Percentiles rank a stretch among this genome's conserved stretches.
phyloP scores from a whole-genome alignment of 2,113 vertebrate genomes.

The Scomber japonicus region DNA sequence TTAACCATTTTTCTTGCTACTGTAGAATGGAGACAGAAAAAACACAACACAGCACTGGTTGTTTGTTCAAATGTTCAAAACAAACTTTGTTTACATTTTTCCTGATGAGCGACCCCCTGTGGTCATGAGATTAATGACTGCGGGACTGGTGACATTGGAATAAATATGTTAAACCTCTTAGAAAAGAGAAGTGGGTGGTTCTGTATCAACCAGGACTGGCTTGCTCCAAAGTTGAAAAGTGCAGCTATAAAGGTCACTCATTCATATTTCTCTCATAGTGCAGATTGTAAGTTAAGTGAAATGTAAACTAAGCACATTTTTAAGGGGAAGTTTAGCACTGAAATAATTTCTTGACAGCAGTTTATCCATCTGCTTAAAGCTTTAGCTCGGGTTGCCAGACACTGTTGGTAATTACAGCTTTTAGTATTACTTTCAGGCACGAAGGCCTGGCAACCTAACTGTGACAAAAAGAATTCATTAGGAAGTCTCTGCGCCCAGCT shows the following conservation, averaged over 20 bases:
- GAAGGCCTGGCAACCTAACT: not conserved
- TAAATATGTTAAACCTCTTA: not conserved
- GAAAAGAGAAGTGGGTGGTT: not conserved
- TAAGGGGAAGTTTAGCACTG: too few relatives aligned
- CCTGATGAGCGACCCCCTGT: conserved; percentile 63
- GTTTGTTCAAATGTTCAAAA: conserved; percentile 2
- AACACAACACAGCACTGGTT: not conserved
- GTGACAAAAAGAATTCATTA: not conserved
- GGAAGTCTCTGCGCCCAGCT: not conserved
- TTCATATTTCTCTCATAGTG: too few relatives aligned
- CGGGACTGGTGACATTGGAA: not conserved
- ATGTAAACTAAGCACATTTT: not conserved
- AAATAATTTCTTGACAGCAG: too few relatives aligned
- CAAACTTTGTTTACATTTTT: conserved; percentile 14
- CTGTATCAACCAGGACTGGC: not conserved
- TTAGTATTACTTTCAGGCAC: not conserved
- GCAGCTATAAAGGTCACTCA: not conserved
- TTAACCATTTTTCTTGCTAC: conserved; percentile 17
- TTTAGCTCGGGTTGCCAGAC: too few relatives aligned
- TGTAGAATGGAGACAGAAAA: conserved; percentile 12
- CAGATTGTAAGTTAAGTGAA: not conserved
- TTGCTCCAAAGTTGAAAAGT: not conserved
- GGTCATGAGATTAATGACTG: conserved; percentile 27
- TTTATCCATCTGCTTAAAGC: too few relatives aligned
- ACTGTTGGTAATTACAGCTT: too few relatives aligned